Evolutionary conservation across 1,140 invertebrate species (phyloP).

Genomic region (Anastrepha ludens): DNA sequence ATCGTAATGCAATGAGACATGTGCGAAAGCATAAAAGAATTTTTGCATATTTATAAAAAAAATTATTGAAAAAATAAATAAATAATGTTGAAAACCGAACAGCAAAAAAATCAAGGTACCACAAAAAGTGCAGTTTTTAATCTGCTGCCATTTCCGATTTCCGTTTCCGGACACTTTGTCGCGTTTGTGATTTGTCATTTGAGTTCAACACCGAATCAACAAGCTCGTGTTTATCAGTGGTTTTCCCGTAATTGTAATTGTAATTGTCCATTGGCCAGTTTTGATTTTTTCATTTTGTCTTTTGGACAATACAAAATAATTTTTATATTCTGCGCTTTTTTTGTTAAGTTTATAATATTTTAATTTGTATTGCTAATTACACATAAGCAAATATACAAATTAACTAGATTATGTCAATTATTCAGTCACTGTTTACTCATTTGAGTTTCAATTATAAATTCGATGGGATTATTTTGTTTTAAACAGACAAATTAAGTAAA

Average conservation of each 20-base stretch:
- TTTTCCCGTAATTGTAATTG: conserved; percentile 10
- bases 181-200: conserved; percentile 42
- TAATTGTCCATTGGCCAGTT: conserved; percentile 2
- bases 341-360: not conserved
- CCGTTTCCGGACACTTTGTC: conserved; percentile 44
- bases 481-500: not conserved
- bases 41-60: too few relatives aligned
- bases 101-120: not conserved
- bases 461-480: not conserved
- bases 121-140: conserved; percentile 38
- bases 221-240: not conserved
- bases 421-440: not conserved
- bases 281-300: not conserved
- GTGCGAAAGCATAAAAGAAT: not conserved
- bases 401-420: conserved; percentile 33
- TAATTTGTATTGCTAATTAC: not conserved
- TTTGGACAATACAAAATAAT: not conserved
- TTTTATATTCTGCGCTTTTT: not conserved
- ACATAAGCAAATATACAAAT: not conserved
- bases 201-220: not conserved
- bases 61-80: not conserved
- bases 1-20: not conserved
- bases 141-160: conserved; percentile 38
- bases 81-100: not conserved
- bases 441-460: conserved; percentile 44